Percentiles rank a stretch among this genome's conserved stretches.
Conservation (phyloP, 64 coral and sea anemone genomes). For the Dendrophyllia cribrosa region DNA sequence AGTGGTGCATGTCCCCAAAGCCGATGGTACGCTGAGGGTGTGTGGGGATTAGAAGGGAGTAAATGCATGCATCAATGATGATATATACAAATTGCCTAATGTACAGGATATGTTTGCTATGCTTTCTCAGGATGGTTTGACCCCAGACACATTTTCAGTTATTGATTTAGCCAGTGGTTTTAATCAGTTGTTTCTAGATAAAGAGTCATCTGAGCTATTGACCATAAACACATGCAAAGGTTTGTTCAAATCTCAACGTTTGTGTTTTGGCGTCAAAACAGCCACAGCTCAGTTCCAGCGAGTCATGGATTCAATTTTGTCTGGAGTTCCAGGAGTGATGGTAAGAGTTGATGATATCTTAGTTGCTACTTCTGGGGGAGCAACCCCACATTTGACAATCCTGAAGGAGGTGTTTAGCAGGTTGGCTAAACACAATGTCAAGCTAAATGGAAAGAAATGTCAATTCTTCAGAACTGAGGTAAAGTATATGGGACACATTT, state of each 20-base stretch:
- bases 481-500: slow-evolving; percentile 63
- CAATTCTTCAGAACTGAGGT: slow-evolving; percentile 22
- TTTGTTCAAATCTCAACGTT: too few relatives aligned
- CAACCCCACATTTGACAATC: too few relatives aligned
- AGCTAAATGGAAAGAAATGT: slow-evolving; percentile 21
- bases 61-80: too few relatives aligned
- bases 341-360: too few relatives aligned
- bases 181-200: slow-evolving; percentile 58
- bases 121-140: slow-evolving; percentile 28
- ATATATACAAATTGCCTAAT: slow-evolving; percentile 41
- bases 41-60: slow-evolving; percentile 33
- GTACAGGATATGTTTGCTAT: slow-evolving; percentile 60
- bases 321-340: too few relatives aligned
- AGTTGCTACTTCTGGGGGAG: too few relatives aligned
- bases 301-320: too few relatives aligned
- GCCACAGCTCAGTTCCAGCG: neutral
- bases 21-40: slow-evolving; percentile 22
- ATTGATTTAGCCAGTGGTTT: slow-evolving; percentile 64
- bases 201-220: too few relatives aligned
- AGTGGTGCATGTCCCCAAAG: slow-evolving; percentile 32
- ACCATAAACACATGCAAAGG: too few relatives aligned
- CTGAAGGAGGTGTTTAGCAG: too few relatives aligned
- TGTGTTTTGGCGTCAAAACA: slow-evolving; percentile 43
- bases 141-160: slow-evolving; percentile 45
- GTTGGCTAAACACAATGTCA: slow-evolving; percentile 38